Evolutionary conservation across 2,113 vertebrate genomes (phyloP).

Genomic region (Heterotis niloticus): DNA sequence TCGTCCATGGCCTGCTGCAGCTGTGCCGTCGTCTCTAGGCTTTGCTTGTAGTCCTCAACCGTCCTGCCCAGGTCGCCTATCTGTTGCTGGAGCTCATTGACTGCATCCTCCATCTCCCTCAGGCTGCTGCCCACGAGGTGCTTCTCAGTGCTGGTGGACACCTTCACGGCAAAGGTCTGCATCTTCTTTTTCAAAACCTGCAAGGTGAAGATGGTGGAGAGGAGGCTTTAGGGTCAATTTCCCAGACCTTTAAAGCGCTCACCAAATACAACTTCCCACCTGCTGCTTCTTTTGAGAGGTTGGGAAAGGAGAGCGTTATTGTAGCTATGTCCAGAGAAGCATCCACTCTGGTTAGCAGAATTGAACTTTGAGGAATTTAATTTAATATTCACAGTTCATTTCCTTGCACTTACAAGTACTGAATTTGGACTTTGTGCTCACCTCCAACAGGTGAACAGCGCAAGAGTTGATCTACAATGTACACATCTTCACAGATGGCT

Average conservation of each 20-base stretch:
- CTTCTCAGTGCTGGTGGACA: conserved; percentile 54
- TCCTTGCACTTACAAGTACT: too few species aligned
- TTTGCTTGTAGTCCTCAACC: conserved; percentile 75
- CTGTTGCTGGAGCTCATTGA: conserved; percentile 74
- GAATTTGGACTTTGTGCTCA: too few species aligned
- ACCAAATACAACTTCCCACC: background rate
- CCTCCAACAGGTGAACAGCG: too few species aligned
- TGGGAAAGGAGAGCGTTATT: too few species aligned
- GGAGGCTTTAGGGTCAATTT: background rate
- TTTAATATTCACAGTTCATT: too few species aligned
- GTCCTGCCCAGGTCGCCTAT: conserved; percentile 71
- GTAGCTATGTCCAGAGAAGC: too few species aligned
- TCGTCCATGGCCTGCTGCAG: conserved; percentile 83
- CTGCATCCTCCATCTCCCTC: conserved; percentile 54
- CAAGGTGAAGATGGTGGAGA: background rate
- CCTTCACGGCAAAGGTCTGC: conserved; percentile 61
- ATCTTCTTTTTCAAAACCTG: conserved; percentile 76
- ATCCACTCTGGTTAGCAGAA: too few species aligned
- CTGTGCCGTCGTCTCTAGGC: conserved; percentile 70
- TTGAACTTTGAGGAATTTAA: too few species aligned
- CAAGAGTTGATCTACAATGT: too few species aligned
- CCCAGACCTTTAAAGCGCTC: background rate
- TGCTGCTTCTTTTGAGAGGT: too few species aligned
- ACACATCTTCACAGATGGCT: too few species aligned
- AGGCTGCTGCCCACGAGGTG: conserved; percentile 52